These are phyloP conservation scores for Ctenosaura bakeri DNA, from an alignment of 2,797 vertebrate species.

Conservation along the genomic window DNA sequence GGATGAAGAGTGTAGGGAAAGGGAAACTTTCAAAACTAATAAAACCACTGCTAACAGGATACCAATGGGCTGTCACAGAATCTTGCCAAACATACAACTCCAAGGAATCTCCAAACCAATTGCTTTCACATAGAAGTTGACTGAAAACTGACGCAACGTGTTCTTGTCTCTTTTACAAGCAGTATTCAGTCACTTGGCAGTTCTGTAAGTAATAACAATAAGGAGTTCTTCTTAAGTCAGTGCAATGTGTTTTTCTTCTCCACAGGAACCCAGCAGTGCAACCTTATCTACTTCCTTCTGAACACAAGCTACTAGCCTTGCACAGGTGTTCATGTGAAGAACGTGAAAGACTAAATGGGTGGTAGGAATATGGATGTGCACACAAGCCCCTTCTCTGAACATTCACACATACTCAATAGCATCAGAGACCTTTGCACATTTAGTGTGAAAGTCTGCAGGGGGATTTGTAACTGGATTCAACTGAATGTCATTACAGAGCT, in stretches of 20 bases:
- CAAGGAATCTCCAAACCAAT: not conserved
- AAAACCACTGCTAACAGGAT: not conserved
- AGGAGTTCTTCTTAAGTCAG: not conserved
- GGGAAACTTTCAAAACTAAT: constrained; percentile 22
- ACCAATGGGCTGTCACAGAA: not conserved
- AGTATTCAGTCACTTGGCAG: not conserved
- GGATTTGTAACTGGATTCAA: no score
- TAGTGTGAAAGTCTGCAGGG: no score
- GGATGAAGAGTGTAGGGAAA: not conserved
- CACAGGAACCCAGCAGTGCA: not conserved
- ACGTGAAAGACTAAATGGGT: no score
- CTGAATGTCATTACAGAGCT: no score
- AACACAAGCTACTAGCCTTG: not conserved
- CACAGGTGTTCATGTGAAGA: no score
- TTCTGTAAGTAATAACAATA: not conserved
- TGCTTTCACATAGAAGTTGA: not conserved
- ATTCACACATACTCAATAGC: not conserved
- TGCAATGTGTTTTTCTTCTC: constrained; percentile 17
- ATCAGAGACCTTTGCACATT: no score
- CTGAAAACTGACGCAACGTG: not conserved
- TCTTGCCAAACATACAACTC: not conserved
- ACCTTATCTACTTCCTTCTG: constrained; percentile 25
- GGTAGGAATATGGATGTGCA: no score
- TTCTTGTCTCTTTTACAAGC: not conserved
- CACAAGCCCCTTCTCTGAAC: no score